Percentiles rank a stretch among this genome's conserved stretches.
Evolutionary conservation across 2,888 invertebrate genomes (phyloP).

Genomic region (Ochropacha duplaris): DNA sequence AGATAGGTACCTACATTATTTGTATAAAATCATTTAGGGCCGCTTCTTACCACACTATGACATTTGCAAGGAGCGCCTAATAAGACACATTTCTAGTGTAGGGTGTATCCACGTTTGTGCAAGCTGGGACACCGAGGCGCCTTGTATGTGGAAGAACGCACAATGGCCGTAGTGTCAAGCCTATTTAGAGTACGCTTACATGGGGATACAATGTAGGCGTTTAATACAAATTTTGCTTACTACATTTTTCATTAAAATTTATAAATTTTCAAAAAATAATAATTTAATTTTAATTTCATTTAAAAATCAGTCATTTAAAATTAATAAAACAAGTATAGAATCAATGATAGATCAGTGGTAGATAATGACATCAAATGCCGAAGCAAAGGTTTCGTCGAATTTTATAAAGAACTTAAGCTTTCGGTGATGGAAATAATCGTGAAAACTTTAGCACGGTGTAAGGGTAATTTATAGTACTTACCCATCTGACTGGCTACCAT

Average conservation of each 20-base stretch:
- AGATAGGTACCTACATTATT: not conserved
- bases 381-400: too few relatives aligned
- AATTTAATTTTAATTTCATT: too few relatives aligned
- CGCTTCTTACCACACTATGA: slow-evolving; percentile 33
- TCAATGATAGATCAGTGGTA: too few relatives aligned
- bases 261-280: too few relatives aligned
- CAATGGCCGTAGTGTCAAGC: slow-evolving; percentile 58
- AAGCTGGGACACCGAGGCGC: slow-evolving; percentile 54
- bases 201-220: slow-evolving; percentile 16
- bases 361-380: too few relatives aligned
- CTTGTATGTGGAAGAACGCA: slow-evolving; percentile 54
- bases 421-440: too few relatives aligned
- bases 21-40: not conserved
- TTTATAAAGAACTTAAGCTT: too few relatives aligned
- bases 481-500: too few relatives aligned
- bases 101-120: slow-evolving; percentile 57
- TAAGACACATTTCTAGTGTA: slow-evolving; percentile 67
- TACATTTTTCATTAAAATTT: not conserved
- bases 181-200: slow-evolving; percentile 37
- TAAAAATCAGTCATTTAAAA: too few relatives aligned
- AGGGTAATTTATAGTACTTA: too few relatives aligned
- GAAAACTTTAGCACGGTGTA: too few relatives aligned
- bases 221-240: not conserved
- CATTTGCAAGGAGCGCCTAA: slow-evolving; percentile 62
- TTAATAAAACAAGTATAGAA: too few relatives aligned